A percentile compares a stretch with the other conserved stretches of the same genome.
Evolutionary conservation across 2,797 vertebrate species (phyloP).

Genomic region (Sebastes trivittatus): DNA sequence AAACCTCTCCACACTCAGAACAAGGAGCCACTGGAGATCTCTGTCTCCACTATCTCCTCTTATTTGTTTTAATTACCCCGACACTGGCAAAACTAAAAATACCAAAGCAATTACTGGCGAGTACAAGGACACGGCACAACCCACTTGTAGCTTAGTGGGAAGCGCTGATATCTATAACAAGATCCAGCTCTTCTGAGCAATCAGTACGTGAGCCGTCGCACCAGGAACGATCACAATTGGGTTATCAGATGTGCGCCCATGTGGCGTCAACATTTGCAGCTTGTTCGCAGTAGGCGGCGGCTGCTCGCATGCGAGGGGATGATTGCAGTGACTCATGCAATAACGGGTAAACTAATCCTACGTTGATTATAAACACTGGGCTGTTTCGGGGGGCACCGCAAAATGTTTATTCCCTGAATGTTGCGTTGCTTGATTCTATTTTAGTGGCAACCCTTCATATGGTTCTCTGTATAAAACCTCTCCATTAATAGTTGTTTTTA

Average conservation of each 20-base stretch:
- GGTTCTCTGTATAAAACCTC: not conserved
- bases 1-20: constrained; percentile 59
- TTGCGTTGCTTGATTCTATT: constrained; percentile 11
- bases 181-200: constrained; percentile 69
- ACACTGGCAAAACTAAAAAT: constrained; percentile 72
- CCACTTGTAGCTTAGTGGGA: constrained; percentile 62
- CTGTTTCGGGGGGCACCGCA: not conserved
- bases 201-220: constrained; percentile 33
- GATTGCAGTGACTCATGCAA: constrained; percentile 42
- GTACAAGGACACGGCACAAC: constrained; percentile 54
- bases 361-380: constrained; percentile 44
- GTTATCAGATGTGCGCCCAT: constrained; percentile 52
- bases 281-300: constrained; percentile 39
- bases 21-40: constrained; percentile 60
- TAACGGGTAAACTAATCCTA: constrained; percentile 52
- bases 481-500: constrained; percentile 2
- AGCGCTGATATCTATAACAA: constrained; percentile 75
- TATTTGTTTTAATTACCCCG: constrained; percentile 81
- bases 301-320: constrained; percentile 24
- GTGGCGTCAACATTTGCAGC: constrained; percentile 27
- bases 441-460: not conserved
- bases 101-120: constrained; percentile 76
- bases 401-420: constrained; percentile 33
- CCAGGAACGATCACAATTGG: constrained; percentile 33
- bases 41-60: constrained; percentile 52